These are phyloP conservation scores for Chionoecetes opilio DNA, from an alignment of 1,140 invertebrate genomes.

Conservation along the genomic window DNA sequence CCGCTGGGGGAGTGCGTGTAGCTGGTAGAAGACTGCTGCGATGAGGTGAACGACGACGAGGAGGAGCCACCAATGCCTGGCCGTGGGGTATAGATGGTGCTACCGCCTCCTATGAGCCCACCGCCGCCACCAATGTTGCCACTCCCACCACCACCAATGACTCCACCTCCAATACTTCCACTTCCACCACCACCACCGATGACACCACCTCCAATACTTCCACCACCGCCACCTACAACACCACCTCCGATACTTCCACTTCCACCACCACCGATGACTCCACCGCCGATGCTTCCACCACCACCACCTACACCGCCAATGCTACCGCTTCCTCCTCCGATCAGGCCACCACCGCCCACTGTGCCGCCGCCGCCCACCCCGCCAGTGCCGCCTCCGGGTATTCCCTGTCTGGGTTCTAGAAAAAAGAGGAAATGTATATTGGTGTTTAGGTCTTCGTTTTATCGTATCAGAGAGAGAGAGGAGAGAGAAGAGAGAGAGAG, in stretches of 20 bases:
- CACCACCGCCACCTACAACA: constrained; percentile 28
- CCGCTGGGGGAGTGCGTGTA: constrained; percentile 50
- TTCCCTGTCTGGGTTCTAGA: constrained; percentile 45
- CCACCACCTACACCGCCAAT: not conserved
- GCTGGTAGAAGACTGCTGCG: not conserved
- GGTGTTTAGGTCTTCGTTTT: not conserved
- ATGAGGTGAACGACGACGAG: not conserved
- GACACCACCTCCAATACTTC: not conserved
- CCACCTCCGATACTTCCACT: not conserved
- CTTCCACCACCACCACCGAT: constrained; percentile 69
- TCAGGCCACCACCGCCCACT: not conserved
- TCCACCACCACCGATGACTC: not conserved
- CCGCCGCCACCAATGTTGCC: constrained; percentile 28
- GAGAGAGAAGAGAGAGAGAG: constrained; percentile 8
- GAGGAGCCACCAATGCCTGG: not conserved
- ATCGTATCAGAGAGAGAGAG: no score
- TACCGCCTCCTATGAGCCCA: constrained; percentile 35
- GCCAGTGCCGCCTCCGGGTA: not conserved
- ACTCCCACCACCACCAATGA: not conserved
- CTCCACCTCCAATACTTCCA: constrained; percentile 65
- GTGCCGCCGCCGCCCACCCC: not conserved
- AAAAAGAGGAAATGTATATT: not conserved
- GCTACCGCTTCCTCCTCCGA: not conserved
- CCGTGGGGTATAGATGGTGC: not conserved
- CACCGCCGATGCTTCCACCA: not conserved